Evolutionary conservation across 2,113 vertebrate species (phyloP).

Genomic region (Patagioenas fasciata): DNA sequence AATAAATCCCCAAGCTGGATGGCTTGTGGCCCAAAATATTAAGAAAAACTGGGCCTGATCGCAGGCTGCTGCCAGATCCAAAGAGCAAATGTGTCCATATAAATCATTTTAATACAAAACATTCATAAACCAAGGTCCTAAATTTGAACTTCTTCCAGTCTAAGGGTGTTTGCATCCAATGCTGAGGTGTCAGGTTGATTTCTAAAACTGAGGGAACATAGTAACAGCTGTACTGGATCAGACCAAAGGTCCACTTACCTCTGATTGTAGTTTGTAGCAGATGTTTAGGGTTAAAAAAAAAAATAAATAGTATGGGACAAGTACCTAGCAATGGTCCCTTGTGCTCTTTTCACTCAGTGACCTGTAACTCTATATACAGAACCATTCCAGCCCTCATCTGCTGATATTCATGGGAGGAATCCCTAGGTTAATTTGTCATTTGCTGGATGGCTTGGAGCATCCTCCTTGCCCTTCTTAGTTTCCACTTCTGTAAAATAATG

Average conservation of each 20-base stretch:
- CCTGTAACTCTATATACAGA: not conserved
- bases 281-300: not conserved
- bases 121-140: conserved; percentile 6
- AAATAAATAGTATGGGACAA: not conserved
- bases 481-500: not conserved
- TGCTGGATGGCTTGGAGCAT: not conserved
- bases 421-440: not conserved
- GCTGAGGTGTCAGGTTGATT: not conserved
- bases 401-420: not conserved
- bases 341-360: not conserved
- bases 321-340: not conserved
- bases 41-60: conserved; percentile 12
- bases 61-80: not conserved
- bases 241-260: not conserved
- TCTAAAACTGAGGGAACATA: not conserved
- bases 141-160: not conserved
- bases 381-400: not conserved
- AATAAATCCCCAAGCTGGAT: conserved; percentile 43
- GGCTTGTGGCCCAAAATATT: conserved; percentile 52
- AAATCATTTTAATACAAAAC: conserved; percentile 27
- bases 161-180: not conserved
- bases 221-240: conserved; percentile 5
- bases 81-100: conserved; percentile 22
- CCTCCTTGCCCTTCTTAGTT: not conserved
- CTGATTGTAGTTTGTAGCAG: not conserved